Percentiles rank a stretch among this genome's conserved stretches.
phyloP scores from a whole-genome alignment of 2,888 invertebrate species.

The Crossocerus cetratus region DNA sequence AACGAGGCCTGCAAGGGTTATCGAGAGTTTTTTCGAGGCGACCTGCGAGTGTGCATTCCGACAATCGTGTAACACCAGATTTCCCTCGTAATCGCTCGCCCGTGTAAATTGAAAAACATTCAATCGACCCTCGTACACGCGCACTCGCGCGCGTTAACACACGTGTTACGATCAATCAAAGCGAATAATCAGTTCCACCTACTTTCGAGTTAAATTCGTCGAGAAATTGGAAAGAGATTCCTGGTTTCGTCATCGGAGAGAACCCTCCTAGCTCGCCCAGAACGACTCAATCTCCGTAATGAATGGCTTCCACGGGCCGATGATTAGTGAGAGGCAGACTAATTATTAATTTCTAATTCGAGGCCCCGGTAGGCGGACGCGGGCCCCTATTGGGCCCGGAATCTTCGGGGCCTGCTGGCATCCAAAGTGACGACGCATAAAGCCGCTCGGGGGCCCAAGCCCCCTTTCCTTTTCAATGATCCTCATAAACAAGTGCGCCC shows the following conservation, averaged over 20 bases:
- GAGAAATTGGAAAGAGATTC: no score
- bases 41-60: slow-evolving; percentile 27
- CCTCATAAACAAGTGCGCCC: slow-evolving; percentile 52
- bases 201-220: no score
- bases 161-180: no score
- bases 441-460: neutral
- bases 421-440: slow-evolving; percentile 54
- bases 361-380: neutral
- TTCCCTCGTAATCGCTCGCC: slow-evolving; percentile 47
- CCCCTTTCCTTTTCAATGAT: slow-evolving; percentile 30
- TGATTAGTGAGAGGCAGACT: slow-evolving; percentile 42
- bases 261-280: neutral
- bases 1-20: slow-evolving; percentile 13
- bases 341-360: slow-evolving; percentile 61
- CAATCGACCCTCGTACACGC: neutral
- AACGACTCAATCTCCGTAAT: slow-evolving; percentile 62
- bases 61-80: slow-evolving; percentile 35
- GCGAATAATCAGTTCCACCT: no score
- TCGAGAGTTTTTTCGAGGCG: slow-evolving; percentile 10
- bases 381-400: slow-evolving; percentile 27
- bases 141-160: neutral
- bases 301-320: slow-evolving; percentile 49
- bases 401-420: slow-evolving; percentile 41
- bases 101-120: slow-evolving; percentile 56
- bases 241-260: no score